Evolutionary conservation across 2,888 invertebrate species (phyloP).

Genomic region (Linnaemya vulpina): DNA sequence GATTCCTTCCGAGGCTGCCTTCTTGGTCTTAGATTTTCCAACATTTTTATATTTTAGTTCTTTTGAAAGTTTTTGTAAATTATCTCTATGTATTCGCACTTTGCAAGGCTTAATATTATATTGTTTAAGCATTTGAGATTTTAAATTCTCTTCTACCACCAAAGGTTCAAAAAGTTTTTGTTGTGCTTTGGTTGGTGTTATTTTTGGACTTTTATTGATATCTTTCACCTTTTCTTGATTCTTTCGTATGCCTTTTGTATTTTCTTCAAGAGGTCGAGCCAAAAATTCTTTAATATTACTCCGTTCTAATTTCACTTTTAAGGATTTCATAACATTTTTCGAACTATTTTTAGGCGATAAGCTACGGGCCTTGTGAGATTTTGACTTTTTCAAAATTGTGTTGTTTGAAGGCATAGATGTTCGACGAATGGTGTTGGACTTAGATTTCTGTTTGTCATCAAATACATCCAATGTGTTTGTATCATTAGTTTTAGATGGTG

Average conservation of each 20-base stretch:
- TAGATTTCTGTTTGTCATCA: slow-evolving; percentile 35
- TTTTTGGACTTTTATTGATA: slow-evolving; percentile 42
- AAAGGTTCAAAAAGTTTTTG: slow-evolving; percentile 73
- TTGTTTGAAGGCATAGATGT: slow-evolving; percentile 73
- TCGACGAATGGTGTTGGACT: slow-evolving; percentile 47
- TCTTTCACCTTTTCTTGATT: slow-evolving; percentile 30
- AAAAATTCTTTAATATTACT: slow-evolving; percentile 64
- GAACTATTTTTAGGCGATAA: slow-evolving; percentile 67
- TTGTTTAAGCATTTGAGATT: slow-evolving; percentile 50
- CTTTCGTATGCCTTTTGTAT: slow-evolving; percentile 33
- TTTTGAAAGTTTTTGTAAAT: slow-evolving; percentile 65
- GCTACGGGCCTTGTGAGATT: slow-evolving; percentile 70
- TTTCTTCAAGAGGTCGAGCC: slow-evolving; percentile 31
- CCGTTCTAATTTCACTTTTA: slow-evolving; percentile 73
- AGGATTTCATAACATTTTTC: slow-evolving; percentile 55
- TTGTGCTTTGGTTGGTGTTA: slow-evolving; percentile 74
- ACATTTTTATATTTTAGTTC: slow-evolving; percentile 48
- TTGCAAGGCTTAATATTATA: slow-evolving; percentile 70
- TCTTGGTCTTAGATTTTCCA: slow-evolving; percentile 27
- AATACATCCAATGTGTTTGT: slow-evolving; percentile 31
- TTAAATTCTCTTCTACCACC: slow-evolving; percentile 27
- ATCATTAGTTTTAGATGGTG: slow-evolving; percentile 10
- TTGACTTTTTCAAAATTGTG: slow-evolving; percentile 50
- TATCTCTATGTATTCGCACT: slow-evolving; percentile 69
- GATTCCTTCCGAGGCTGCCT: background rate